Conservation (phyloP, 2,113 vertebrate species). For the Chloroceryle aenea region DNA sequence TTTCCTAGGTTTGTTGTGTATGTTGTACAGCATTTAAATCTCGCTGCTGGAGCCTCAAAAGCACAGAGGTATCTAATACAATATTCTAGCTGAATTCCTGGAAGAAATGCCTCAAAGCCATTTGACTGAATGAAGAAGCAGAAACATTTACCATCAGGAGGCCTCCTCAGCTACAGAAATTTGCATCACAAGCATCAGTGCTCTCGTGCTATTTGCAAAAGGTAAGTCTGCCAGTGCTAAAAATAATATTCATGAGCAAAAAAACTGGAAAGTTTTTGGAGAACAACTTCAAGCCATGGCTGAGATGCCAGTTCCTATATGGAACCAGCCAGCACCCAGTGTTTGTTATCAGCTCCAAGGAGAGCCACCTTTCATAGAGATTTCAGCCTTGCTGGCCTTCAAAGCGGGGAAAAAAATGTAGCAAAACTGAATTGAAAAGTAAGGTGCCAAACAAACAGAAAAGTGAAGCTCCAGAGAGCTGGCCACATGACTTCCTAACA, state of each 20-base stretch:
- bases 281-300: not conserved
- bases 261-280: not conserved
- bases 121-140: not conserved
- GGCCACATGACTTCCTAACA: fast-evolving
- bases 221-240: not conserved
- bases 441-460: not conserved
- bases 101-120: not conserved
- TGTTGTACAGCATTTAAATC: not conserved
- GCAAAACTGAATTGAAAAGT: not conserved
- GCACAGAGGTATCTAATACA: slow-evolving; percentile 1
- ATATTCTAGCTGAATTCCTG: not conserved
- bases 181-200: not conserved
- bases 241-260: not conserved
- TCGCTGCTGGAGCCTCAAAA: not conserved
- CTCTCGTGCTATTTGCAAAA: not conserved
- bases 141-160: slow-evolving; percentile 42
- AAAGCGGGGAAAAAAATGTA: not conserved
- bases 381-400: not conserved
- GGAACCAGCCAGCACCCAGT: not conserved
- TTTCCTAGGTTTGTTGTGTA: not conserved
- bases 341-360: not conserved
- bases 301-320: not conserved
- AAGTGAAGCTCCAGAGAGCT: not conserved
- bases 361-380: not conserved
- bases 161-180: slow-evolving; percentile 21